Conservation (phyloP, 2,888 invertebrate species). For the Drosophila pegasa region DNA sequence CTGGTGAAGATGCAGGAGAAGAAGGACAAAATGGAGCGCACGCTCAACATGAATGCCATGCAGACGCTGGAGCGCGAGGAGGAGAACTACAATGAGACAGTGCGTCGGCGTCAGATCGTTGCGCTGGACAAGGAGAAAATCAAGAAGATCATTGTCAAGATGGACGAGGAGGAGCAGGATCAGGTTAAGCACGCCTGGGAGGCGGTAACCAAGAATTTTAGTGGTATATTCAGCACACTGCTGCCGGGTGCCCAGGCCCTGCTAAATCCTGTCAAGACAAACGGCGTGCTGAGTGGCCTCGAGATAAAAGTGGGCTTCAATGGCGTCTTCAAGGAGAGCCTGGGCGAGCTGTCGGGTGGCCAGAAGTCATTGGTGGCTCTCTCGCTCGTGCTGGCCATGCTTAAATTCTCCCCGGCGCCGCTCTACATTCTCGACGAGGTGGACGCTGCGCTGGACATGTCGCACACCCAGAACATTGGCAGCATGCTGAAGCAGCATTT, state of each 20-base stretch:
- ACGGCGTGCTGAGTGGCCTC: slow-evolving; percentile 90
- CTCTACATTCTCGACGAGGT: slow-evolving; percentile 99
- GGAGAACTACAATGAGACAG: slow-evolving; percentile 89
- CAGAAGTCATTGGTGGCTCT: slow-evolving; percentile 98
- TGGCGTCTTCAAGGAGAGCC: slow-evolving; percentile 97
- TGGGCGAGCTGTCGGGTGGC: slow-evolving; percentile 98
- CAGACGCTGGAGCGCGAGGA: slow-evolving; percentile 94
- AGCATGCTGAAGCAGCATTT: slow-evolving; percentile 96
- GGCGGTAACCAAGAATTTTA: slow-evolving; percentile 96
- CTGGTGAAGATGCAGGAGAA: slow-evolving; percentile 85
- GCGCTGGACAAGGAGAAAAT: slow-evolving; percentile 91
- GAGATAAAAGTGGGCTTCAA: slow-evolving; percentile 97
- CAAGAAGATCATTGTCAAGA: slow-evolving; percentile 91
- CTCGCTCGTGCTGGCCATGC: slow-evolving; percentile 97
- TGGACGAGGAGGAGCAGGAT: slow-evolving; percentile 96
- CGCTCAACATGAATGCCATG: slow-evolving; percentile 93
- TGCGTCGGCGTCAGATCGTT: slow-evolving; percentile 90
- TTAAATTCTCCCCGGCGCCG: slow-evolving; percentile 98
- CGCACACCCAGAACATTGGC: slow-evolving; percentile 99
- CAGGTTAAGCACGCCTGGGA: slow-evolving; percentile 93
- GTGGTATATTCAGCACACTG: slow-evolving; percentile 95
- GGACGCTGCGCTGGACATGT: slow-evolving; percentile 98
- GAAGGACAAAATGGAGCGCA: slow-evolving; percentile 89
- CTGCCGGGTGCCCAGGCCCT: slow-evolving; percentile 96
- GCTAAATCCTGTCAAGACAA: slow-evolving; percentile 87